Evolutionary conservation across 1,140 invertebrate species (phyloP), one percentile per base, ranked within the genome.

Genomic region (Halotydeus destructor): DNA sequence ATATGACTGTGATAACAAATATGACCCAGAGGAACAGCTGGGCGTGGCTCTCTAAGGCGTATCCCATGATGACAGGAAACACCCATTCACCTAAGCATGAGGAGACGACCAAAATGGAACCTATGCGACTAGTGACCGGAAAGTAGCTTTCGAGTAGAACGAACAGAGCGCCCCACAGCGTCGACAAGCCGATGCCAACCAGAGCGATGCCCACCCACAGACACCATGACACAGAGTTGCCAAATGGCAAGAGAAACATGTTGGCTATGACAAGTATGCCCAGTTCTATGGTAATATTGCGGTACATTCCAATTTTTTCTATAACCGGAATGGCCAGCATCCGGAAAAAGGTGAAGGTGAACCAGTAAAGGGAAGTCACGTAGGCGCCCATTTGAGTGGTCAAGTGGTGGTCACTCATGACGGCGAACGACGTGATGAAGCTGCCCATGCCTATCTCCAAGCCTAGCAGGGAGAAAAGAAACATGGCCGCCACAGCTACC

Each of bases 351-450:
- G 65, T 63, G 24, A 67, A 56, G 3, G 59, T 56, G 2, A 62
- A 63, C 65, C 65, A 68, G 42, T 64, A 68, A 11, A 65, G 45
- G 14, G 64, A 58, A 5, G 61, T 57, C 19, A 65, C 46, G 41
- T 56, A 55, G 1, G 60, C 56, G 12, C 58, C 63, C 30, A 54
- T 50, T 5, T 52, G 44, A 44, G 59, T 57, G n/a, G 52, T 50
- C 50, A 60, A 60, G 5, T 50, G 26, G 9, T 53, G 49, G 41
- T 55, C 47, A 18, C 54, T 49, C 23, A 55, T 46, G n/a, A 63
- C 55, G 24, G 57, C 52, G 52, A 63, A 65, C 12, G 57, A 57
- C 27, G 60, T 50, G 3, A 64, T 44, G 14, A 65, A 53, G 11
- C 62, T 63, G 21, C 64, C 64, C 50, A 57, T 65, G 12, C 61